These are phyloP conservation scores for Pseudorectes ferrugineus DNA, from an alignment of 2,113 vertebrate species.

Conservation along the genomic window DNA sequence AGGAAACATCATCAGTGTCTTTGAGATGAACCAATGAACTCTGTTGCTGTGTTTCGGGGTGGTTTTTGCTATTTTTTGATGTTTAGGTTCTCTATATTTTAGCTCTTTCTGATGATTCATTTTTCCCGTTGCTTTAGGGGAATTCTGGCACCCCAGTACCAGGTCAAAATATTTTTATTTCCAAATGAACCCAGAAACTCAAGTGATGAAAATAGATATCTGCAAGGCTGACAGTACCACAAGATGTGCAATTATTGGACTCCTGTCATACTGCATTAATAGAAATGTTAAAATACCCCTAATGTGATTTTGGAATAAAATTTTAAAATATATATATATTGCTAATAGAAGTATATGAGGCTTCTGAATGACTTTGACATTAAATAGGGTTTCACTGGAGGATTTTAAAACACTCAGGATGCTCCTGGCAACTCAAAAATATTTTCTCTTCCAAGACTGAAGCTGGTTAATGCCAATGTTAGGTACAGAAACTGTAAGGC, in stretches of 20 bases:
- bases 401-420: neutral
- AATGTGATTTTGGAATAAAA: neutral
- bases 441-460: neutral
- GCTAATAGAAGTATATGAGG: neutral
- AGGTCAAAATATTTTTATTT: neutral
- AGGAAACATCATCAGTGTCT: neutral
- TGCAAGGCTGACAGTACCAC: neutral
- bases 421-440: neutral
- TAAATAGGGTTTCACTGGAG: neutral
- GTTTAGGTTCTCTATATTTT: neutral
- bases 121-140: neutral
- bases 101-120: neutral
- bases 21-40: rapidly evolving
- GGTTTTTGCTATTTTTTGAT: rapidly evolving
- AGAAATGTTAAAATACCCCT: neutral
- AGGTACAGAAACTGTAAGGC: neutral
- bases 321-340: neutral
- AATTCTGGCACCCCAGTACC: neutral
- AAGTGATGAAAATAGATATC: rapidly evolving
- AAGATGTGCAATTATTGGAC: neutral
- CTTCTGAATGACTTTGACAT: neutral
- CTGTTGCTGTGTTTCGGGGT: neutral
- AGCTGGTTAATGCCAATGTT: neutral
- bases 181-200: neutral
- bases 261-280: neutral